A percentile compares a stretch with the other conserved stretches of the same genome.
phyloP scores from a whole-genome alignment of 2,113 vertebrate genomes.

The Aspidoscelis tigris region DNA sequence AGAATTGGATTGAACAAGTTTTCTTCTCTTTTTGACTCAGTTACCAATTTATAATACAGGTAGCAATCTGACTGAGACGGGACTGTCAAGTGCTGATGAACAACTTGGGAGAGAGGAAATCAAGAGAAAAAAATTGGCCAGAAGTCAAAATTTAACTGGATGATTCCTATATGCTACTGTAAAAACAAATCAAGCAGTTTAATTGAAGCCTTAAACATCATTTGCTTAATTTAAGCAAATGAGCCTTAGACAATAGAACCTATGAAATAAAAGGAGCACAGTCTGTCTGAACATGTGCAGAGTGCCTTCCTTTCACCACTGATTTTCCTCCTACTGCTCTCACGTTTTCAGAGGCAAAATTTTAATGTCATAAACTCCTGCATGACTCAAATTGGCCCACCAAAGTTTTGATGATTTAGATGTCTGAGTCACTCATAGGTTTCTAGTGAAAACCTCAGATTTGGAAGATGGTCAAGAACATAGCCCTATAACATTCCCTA shows the following conservation, averaged over 20 bases:
- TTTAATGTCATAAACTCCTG: not conserved
- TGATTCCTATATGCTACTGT: not conserved
- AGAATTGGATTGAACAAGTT: not conserved
- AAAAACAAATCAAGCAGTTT: not conserved
- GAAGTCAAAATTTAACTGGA: not conserved
- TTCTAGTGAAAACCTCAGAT: not conserved
- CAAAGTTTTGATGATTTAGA: not conserved
- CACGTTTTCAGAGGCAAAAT: not conserved
- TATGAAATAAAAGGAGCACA: not conserved
- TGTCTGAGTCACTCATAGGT: not conserved
- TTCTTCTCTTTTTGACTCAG: not conserved
- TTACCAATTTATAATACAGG: not conserved
- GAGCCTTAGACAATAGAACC: not conserved
- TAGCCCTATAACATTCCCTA: not conserved
- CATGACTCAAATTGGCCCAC: not conserved
- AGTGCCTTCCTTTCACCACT: not conserved
- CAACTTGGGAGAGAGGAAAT: not conserved
- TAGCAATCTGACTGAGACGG: not conserved
- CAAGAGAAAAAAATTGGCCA: not conserved
- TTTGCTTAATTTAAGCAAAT: too few relatives aligned
- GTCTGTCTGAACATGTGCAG: not conserved
- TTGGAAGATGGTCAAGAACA: not conserved
- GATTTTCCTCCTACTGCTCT: not conserved
- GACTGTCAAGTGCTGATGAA: not conserved
- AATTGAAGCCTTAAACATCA: not conserved